These are phyloP conservation scores for Leucophenga maculata DNA, from an alignment of 2,888 invertebrate species.

Conservation along the genomic window DNA sequence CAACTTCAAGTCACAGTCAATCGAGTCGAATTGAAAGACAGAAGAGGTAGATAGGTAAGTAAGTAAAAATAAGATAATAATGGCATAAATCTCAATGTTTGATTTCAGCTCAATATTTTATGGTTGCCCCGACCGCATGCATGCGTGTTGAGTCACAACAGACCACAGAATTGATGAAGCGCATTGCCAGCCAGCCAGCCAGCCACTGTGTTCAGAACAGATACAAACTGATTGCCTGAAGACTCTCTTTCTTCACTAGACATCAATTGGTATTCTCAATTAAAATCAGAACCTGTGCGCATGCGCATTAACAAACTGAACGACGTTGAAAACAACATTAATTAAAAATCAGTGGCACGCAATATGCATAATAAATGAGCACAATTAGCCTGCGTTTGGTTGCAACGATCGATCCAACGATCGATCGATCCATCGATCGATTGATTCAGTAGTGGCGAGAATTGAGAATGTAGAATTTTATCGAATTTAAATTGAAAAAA, in stretches of 20 bases:
- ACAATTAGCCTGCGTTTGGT: not conserved
- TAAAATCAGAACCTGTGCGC: constrained; percentile 15
- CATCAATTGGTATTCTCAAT: constrained; percentile 14
- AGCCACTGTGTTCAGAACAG: too few relatives aligned
- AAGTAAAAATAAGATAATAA: not conserved
- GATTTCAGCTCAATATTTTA: constrained; percentile 21
- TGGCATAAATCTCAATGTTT: constrained; percentile 45
- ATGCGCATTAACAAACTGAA: not conserved
- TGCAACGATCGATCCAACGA: not conserved
- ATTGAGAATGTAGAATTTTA: too few relatives aligned
- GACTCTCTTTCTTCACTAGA: not conserved
- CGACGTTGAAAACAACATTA: constrained; percentile 5
- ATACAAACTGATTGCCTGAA: constrained; percentile 1
- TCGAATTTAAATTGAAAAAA: too few relatives aligned
- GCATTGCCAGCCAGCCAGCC: too few relatives aligned
- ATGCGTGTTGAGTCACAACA: not conserved
- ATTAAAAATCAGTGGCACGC: constrained; percentile 13
- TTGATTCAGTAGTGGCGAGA: not conserved
- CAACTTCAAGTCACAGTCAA: not conserved
- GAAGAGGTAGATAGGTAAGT: not conserved
- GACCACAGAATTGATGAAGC: too few relatives aligned
- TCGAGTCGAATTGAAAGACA: not conserved
- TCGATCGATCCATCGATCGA: not conserved
- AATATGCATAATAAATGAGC: constrained; percentile 19
- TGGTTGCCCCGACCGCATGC: constrained; percentile 10